Evolutionary conservation across 2,113 vertebrate genomes (phyloP).

Genomic region (Numenius arquata): DNA sequence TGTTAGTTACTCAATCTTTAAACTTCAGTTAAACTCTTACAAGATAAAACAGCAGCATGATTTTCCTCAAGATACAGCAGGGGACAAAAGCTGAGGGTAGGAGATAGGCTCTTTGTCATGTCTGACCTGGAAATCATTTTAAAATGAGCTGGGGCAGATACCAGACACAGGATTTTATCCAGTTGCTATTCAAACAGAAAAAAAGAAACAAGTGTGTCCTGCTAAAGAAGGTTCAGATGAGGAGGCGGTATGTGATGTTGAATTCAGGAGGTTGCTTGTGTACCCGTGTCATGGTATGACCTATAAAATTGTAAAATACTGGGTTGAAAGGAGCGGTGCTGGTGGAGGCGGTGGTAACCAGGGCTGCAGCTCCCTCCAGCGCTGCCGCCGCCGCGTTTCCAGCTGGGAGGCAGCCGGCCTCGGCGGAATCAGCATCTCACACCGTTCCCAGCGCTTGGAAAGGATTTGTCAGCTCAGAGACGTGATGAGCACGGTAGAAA

Average conservation of each 20-base stretch:
- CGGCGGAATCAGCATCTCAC: accelerated
- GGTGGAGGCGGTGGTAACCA: neutral
- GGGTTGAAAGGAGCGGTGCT: neutral
- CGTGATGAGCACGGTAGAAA: accelerated
- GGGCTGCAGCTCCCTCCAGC: constrained; percentile 55
- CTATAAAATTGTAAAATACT: neutral
- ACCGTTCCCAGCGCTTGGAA: accelerated
- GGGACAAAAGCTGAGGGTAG: neutral
- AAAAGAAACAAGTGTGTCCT: neutral
- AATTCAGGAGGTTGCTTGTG: neutral
- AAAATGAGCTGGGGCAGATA: neutral
- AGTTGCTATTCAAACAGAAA: neutral
- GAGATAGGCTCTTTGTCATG: neutral
- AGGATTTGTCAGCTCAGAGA: accelerated
- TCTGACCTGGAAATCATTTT: neutral
- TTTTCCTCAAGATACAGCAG: neutral
- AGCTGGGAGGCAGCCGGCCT: neutral
- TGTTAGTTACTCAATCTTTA: neutral
- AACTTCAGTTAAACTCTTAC: neutral
- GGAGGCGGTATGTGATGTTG: neutral
- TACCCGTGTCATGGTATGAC: neutral
- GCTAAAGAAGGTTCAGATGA: neutral
- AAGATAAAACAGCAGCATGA: neutral
- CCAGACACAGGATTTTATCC: neutral
- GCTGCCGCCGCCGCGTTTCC: neutral